Evolutionary conservation across 2,888 invertebrate species (phyloP), one percentile per base, ranked within the genome.

Genomic region (Protula sp.): DNA sequence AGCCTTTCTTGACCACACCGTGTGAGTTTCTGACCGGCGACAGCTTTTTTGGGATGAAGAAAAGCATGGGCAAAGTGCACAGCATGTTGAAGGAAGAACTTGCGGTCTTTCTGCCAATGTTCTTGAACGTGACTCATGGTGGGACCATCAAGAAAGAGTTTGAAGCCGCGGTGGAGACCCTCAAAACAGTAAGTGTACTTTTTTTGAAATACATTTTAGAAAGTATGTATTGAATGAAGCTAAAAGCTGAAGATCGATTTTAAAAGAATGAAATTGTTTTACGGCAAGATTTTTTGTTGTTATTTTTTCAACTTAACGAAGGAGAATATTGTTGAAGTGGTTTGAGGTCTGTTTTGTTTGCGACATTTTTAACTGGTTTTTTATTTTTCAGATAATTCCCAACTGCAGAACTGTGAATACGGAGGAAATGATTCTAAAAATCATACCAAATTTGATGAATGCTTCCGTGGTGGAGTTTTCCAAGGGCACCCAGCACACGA

Each of bases 391-490:
- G 38, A 38, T 38, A 9, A 38, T 38, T 38, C 38, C 38, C 9
- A 38, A 38, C 19, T 50, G 50, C 24, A 50, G 24, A 26, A 50
- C 5, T 5, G 50, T 26, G 4, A 19, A 4, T 50, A 5, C 24
- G 9, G 70, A 68, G 58, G 72, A 73, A 27, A 70, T 72, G 65
- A 65, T 74, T 14, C 64, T 74, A 2, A 72, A 73, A 54, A 70
- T 69, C 1, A 70, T 75, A 2, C 75, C 75, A 0, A 74, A 75
- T 59, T 61, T 75, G 48, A 72, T 75, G 73, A 72, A 71, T 50
- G 72, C 74, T 22, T 73, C 74, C 0, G 74, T 74, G 2, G 74
- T 75, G 22, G 75, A 75, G 60, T 74, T 74, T 59, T 73, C 72
- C 30, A 74, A 75, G 55, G 75, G 75, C 29, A 73, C 72, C 3